phyloP scores from a whole-genome alignment of 2,888 invertebrate genomes.

The Glaucopsyche alexis region DNA sequence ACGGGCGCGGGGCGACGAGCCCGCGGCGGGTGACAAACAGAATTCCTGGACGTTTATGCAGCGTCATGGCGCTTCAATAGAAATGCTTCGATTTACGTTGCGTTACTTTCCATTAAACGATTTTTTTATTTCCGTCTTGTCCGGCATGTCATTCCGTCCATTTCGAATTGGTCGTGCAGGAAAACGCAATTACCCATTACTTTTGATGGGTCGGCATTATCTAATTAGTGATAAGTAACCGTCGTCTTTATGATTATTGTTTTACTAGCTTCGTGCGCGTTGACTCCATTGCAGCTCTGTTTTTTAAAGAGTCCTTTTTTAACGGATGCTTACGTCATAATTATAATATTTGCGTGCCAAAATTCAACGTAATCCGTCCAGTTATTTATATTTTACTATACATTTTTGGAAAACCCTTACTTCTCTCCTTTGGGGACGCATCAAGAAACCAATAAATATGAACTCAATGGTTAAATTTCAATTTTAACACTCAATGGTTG shows the following conservation, averaged over 20 bases:
- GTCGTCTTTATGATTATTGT: conserved; percentile 1
- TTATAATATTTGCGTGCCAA: too few species aligned
- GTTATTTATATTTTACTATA: too few species aligned
- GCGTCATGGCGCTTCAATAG: conserved; percentile 73
- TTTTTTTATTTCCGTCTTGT: conserved; percentile 36
- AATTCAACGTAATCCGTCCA: too few species aligned
- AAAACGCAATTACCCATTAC: conserved; percentile 24
- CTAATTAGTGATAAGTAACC: conserved; percentile 18
- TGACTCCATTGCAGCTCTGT: too few species aligned
- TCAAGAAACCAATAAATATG: too few species aligned
- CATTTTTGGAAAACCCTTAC: too few species aligned
- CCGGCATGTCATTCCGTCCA: conserved; percentile 29
- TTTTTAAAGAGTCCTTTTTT: too few species aligned
- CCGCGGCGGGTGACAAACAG: conserved; percentile 69
- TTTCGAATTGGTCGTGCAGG: conserved; percentile 29
- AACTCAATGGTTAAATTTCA: too few species aligned
- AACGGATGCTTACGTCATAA: too few species aligned
- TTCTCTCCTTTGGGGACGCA: too few species aligned
- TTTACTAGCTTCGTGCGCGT: neutral
- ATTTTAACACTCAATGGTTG: too few species aligned
- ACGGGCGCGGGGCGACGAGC: conserved; percentile 38
- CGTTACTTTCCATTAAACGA: conserved; percentile 39
- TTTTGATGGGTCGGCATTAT: conserved; percentile 25
- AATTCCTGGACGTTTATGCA: conserved; percentile 74
- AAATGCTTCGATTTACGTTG: conserved; percentile 60